phyloP scores from a whole-genome alignment of 1,140 invertebrate genomes.

The Musca domestica region DNA sequence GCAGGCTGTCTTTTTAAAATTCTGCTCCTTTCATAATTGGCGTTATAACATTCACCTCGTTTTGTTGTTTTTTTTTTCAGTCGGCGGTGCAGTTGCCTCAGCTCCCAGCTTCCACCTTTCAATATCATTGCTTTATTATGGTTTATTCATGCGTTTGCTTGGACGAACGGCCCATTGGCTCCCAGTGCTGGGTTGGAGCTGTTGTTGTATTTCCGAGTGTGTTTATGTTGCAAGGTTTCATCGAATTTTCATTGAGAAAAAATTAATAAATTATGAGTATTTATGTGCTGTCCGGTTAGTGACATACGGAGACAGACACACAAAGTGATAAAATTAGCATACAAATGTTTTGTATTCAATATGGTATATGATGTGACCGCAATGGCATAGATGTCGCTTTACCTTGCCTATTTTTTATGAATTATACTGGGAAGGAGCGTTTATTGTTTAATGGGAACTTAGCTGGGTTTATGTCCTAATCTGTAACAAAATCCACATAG shows the following conservation, averaged over 20 bases:
- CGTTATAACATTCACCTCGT: slow-evolving; percentile 21
- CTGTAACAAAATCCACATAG: not conserved
- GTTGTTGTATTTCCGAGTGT: slow-evolving; percentile 2
- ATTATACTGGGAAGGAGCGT: not conserved
- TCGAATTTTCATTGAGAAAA: slow-evolving; percentile 24
- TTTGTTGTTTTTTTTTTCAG: not conserved
- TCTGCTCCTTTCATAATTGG: slow-evolving; percentile 10
- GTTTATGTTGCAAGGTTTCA: not conserved
- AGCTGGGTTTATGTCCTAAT: not conserved
- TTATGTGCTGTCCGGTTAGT: slow-evolving; percentile 51
- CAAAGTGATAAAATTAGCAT: slow-evolving; percentile 55
- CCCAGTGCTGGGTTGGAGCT: not conserved
- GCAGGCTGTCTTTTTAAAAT: not conserved
- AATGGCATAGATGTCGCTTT: too few species aligned
- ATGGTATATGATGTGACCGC: not conserved
- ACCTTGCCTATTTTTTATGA: not conserved
- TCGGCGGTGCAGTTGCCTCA: too few species aligned
- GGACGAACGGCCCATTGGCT: not conserved
- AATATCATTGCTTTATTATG: slow-evolving; percentile 18
- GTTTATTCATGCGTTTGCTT: slow-evolving; percentile 9
- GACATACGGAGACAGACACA: slow-evolving; percentile 45
- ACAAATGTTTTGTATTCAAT: slow-evolving; percentile 35
- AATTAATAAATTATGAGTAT: slow-evolving; percentile 54
- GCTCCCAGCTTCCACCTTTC: slow-evolving; percentile 1
- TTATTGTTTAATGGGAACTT: not conserved